Percentiles rank a stretch among this genome's conserved stretches.
These are phyloP conservation scores for Xanthia togata DNA, from an alignment of 2,888 invertebrate species.

Conservation along the genomic window DNA sequence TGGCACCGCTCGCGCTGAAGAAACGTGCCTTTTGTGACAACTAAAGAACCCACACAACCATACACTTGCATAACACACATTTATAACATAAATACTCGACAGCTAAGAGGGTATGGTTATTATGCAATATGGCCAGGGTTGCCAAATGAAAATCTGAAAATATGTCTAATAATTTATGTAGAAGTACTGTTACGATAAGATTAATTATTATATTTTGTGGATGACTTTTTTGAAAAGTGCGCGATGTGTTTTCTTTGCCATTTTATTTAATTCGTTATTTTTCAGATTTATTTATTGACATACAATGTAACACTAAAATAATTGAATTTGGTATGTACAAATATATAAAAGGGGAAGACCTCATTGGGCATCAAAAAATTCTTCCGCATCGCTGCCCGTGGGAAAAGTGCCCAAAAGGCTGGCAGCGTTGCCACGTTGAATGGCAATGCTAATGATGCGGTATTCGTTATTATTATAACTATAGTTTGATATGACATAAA, in stretches of 20 bases:
- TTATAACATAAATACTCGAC: no score
- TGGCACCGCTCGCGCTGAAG: slow-evolving; percentile 20
- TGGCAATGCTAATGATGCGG: no score
- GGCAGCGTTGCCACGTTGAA: no score
- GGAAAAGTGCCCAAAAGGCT: no score
- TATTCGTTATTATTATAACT: not conserved
- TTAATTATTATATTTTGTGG: not conserved
- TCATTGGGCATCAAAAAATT: no score
- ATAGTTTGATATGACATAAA: not conserved
- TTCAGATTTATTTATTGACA: no score
- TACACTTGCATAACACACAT: not conserved
- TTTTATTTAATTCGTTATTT: not conserved
- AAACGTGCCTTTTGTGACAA: slow-evolving; percentile 26
- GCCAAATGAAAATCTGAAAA: not conserved
- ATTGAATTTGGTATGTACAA: no score
- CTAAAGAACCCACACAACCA: slow-evolving; percentile 10
- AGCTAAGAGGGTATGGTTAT: no score
- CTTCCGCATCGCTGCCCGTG: no score
- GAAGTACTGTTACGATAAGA: not conserved
- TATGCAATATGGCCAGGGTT: not conserved
- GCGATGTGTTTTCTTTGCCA: not conserved
- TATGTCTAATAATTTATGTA: not conserved
- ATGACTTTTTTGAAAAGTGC: not conserved
- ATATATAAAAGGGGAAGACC: no score
- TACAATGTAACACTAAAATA: no score